Evolutionary conservation across 2,888 invertebrate genomes (phyloP), one percentile per base, ranked within the genome.

Genomic region (Rapana venosa): DNA sequence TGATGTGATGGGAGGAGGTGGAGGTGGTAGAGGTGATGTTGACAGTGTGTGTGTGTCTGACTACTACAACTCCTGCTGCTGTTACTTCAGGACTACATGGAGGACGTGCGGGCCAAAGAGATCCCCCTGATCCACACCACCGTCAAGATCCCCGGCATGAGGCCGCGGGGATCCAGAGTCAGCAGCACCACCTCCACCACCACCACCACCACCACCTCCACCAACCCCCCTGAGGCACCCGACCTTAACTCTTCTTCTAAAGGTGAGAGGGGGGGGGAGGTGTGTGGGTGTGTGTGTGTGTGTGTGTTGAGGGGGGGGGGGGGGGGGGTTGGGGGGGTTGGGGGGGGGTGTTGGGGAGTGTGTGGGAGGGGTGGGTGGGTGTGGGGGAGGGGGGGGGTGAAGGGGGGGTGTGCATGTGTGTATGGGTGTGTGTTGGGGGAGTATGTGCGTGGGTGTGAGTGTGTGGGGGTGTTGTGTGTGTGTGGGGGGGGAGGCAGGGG

Each of bases 81-180:
- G 26, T 26, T 8, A 5, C 13, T 4, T 20, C 96, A 98, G 98
- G 98, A 98, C 96, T 99, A 98, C 96, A 98, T 98, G 98, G 98
- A 98, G 94, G 98, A 98, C 94, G 97, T 98, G 30, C 98, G 98
- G 96, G 98, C 99, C 87, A 99, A 99, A 96, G 99, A 99, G 96
- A 99, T 99, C 94, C 98, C 98, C 0, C 97, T 99, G 90, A 98
- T 99, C 96, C 98, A 98, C 95, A 99, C 99, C 22, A 99, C 99
- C 0, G 99, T 99, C 30, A 99, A 99, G 96, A 98, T 99, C 88
- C 99, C 99, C 1, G 99, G 99, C 0, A 98, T 98, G 96, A 92
- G 94, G 84, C 98, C 95, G 2, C 93, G 96, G 86, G 95, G 95
- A 26, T 93, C 94, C 84, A 93, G 95, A 91, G 93, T 94, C 87